Conservation (phyloP, 2,888 invertebrate genomes). For the Heteromurus nitidus region DNA sequence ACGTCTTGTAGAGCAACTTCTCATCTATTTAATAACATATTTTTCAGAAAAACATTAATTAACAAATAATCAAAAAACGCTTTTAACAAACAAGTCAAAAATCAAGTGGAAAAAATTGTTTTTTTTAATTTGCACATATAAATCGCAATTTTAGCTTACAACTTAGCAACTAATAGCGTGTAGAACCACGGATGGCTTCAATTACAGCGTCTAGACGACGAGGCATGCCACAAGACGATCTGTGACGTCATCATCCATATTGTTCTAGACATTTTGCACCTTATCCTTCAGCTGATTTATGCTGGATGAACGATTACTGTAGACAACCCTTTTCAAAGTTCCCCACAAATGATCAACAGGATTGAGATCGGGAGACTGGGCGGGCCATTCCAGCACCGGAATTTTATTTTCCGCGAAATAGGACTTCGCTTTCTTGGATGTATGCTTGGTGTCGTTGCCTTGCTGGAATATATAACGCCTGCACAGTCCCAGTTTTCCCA, state of each 20-base stretch:
- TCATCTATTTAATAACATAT: no score
- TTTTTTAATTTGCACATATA: no score
- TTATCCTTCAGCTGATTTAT: neutral
- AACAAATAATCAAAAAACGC: no score
- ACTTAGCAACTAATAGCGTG: neutral
- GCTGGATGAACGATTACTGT: neutral
- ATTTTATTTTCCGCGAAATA: constrained; percentile 43
- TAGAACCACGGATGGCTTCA: constrained; percentile 33
- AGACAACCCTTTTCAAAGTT: constrained; percentile 19
- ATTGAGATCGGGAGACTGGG: constrained; percentile 47
- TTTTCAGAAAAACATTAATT: no score
- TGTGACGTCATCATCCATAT: neutral
- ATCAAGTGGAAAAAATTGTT: no score
- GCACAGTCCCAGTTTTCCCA: constrained; percentile 27
- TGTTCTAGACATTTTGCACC: constrained; percentile 15
- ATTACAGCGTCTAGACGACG: constrained; percentile 25
- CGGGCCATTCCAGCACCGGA: constrained; percentile 34
- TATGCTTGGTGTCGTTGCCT: constrained; percentile 61
- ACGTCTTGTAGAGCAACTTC: no score
- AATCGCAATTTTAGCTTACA: no score
- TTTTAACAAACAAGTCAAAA: no score
- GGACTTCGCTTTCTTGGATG: neutral
- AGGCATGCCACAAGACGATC: constrained; percentile 21
- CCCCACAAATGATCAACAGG: constrained; percentile 56
- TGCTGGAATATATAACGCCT: constrained; percentile 32